phyloP scores from a whole-genome alignment of 2,888 invertebrate genomes.

The Ichneumoninae sp. region DNA sequence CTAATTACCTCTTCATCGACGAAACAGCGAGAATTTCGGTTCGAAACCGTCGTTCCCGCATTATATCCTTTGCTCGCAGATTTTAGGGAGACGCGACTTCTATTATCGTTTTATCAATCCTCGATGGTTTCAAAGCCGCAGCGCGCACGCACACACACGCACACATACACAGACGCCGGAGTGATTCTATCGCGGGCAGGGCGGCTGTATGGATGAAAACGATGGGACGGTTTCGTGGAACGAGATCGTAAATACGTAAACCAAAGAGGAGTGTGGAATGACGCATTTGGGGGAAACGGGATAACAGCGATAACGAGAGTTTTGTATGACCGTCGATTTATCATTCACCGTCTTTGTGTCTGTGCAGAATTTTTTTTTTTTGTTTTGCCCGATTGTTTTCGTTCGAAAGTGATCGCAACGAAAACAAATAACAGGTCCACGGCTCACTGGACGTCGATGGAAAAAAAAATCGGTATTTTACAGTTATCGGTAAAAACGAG shows the following conservation, averaged over 20 bases:
- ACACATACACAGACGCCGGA: neutral
- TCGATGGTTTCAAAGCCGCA: conserved; percentile 7
- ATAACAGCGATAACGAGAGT: conserved; percentile 37
- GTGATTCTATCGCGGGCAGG: neutral
- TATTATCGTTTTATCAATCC: neutral
- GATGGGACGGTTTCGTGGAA: neutral
- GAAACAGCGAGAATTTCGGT: conserved; percentile 2
- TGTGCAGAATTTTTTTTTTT: neutral
- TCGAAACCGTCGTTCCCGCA: neutral
- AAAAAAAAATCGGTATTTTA: neutral
- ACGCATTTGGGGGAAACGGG: neutral
- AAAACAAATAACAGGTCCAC: neutral
- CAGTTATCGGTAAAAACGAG: neutral
- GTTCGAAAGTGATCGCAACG: conserved; percentile 1
- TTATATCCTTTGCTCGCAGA: neutral
- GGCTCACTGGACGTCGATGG: neutral
- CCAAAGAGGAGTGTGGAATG: neutral
- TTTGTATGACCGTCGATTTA: conserved; percentile 15
- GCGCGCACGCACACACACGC: neutral
- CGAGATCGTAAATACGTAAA: conserved; percentile 19
- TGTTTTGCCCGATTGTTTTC: neutral
- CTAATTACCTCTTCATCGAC: conserved; percentile 32
- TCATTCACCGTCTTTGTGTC: conserved; percentile 2
- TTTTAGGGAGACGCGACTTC: neutral
- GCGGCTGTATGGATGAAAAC: neutral